phyloP scores from a whole-genome alignment of 92 coral and sea anemone genomes.

The Porites cylindrica region DNA sequence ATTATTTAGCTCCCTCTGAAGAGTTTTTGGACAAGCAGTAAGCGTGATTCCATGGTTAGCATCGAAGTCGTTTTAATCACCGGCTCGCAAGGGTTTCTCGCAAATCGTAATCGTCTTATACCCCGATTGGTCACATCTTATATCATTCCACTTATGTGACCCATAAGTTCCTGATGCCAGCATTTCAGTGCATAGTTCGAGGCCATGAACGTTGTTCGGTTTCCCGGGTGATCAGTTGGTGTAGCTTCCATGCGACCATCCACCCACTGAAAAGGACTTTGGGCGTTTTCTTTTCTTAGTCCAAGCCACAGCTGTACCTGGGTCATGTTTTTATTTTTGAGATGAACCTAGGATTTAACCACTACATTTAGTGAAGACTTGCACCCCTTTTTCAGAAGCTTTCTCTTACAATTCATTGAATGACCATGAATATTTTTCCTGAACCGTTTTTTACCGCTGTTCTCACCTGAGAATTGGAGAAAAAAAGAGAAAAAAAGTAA shows the following conservation, averaged over 20 bases:
- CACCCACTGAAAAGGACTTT: neutral
- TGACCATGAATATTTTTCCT: too few species aligned
- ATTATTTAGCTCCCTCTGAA: too few species aligned
- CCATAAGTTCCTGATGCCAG: neutral
- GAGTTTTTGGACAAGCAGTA: neutral
- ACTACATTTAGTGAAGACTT: too few species aligned
- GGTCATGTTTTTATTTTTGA: neutral
- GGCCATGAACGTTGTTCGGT: conserved; percentile 8
- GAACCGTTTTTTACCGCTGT: too few species aligned
- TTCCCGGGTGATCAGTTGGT: conserved; percentile 17
- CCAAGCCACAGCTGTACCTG: conserved; percentile 28
- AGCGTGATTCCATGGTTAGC: neutral
- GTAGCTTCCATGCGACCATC: conserved; percentile 9
- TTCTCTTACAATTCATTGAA: too few species aligned
- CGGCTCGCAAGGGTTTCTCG: conserved; percentile 23
- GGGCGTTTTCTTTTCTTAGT: neutral
- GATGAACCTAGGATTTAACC: neutral
- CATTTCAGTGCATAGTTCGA: conserved; percentile 17
- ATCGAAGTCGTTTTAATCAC: neutral
- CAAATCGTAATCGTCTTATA: neutral
- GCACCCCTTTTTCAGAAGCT: too few species aligned
- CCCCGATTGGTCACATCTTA: neutral
- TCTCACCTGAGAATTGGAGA: neutral
- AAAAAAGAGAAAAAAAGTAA: too few species aligned
- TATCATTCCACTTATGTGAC: conserved; percentile 14